These are phyloP conservation scores for Brachymystax lenok DNA, from an alignment of 2,797 vertebrate genomes.

Conservation along the genomic window DNA sequence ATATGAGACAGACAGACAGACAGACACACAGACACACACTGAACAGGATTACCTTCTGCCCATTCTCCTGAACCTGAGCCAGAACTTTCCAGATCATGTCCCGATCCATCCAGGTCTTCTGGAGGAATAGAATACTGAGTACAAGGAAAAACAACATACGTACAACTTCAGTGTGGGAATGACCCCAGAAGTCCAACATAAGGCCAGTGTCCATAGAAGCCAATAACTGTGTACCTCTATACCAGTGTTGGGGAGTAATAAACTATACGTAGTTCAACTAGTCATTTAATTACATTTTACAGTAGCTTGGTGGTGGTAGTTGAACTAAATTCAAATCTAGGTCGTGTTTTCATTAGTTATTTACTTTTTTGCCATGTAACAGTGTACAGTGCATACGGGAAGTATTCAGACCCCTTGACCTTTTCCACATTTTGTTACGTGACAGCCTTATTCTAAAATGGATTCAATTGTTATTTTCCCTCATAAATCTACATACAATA, in stretches of 20 bases:
- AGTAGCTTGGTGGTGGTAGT: too few species aligned
- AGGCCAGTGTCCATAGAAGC: neutral
- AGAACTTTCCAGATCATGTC: conserved; percentile 73
- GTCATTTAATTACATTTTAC: too few species aligned
- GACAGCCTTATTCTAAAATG: too few species aligned
- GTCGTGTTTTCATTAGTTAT: too few species aligned
- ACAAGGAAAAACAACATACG: neutral
- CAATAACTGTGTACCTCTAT: neutral
- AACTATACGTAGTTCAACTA: too few species aligned
- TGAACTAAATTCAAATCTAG: too few species aligned
- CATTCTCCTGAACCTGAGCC: conserved; percentile 71
- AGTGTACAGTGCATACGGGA: too few species aligned
- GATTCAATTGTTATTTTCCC: too few species aligned
- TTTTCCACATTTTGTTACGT: too few species aligned
- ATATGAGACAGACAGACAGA: neutral
- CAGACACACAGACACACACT: neutral
- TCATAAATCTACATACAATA: too few species aligned
- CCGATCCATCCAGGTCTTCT: conserved; percentile 81
- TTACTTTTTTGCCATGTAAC: too few species aligned
- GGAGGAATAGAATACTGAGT: conserved; percentile 49
- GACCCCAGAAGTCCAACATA: neutral
- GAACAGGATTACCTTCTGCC: conserved; percentile 45
- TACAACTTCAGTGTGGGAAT: neutral
- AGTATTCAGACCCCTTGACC: too few species aligned
- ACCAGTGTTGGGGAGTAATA: neutral